Base-by-base conservation (phyloP, 2,888 invertebrate species). In the Dastarcus helophoroides region DNA sequence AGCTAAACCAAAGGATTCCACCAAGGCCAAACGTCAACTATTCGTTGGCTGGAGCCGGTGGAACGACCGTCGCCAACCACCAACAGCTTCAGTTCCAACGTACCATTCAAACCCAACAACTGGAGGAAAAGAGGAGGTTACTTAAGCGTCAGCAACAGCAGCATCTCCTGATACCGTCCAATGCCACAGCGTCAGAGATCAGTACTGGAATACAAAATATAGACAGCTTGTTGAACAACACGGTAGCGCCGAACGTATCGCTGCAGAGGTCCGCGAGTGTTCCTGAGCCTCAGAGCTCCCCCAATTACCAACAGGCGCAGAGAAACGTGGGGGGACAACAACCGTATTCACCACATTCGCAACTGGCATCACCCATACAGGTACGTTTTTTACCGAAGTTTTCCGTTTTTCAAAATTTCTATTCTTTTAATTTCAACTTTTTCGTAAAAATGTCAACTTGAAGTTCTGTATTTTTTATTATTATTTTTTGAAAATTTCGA, bases 191-290 rank as follows among this genome's bases (percentile, higher is more conserved):
- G 37, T 65, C 68, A 43, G 68, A 69, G 53, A 63, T 67, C 38
- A 62, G 64, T 37, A 59, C 67, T 22, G 64, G 63, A 29, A 62
- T 73, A 43, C 70, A 71, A 40, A 88, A 83, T 51, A 84, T 91
- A 49, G 84, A 80, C 54, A 85, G 81, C 38, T 69, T 93, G 45
- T 70, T 90, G 50, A 81, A 81, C 48, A 79, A 79, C 43, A 80
- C 79, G 26, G 85, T 86, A 39, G 86, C 89, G 32, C 86, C 86
- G 29, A 93, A 93, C 61, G 91, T 93, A 31, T 78, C 90, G 37
- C 68, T 91, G 41, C 81, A 84, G 58, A 68, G 79, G 37, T 73
- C 75, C 22, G 71, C 75, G 44, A 62, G 60, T 42, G 60, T 69
- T 45, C 68, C 68, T 8, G 66, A 70, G 36, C 67, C 69, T 40